Conservation (phyloP, 2,797 vertebrate genomes). For the Muscicapa comitata region DNA sequence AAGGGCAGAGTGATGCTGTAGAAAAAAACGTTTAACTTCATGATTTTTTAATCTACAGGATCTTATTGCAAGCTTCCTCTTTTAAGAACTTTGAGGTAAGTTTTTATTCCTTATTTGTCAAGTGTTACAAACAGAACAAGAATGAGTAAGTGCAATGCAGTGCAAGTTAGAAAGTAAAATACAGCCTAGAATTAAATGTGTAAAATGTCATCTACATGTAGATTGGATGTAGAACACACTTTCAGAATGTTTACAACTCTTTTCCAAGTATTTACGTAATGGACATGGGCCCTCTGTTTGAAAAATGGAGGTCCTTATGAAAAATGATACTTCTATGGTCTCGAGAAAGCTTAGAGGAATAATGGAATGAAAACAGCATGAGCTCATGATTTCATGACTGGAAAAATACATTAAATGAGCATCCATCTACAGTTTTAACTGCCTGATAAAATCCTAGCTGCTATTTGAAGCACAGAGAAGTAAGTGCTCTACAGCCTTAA, state of each 20-base stretch:
- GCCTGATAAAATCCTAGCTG: slow-evolving; percentile 40
- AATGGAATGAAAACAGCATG: slow-evolving; percentile 12
- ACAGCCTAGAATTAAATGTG: not conserved
- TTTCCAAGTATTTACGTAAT: not conserved
- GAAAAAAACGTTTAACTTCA: not conserved
- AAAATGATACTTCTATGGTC: not conserved
- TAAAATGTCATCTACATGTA: not conserved
- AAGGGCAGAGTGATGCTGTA: not conserved
- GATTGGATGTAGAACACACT: not conserved
- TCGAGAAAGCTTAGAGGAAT: not conserved
- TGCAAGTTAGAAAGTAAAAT: not conserved
- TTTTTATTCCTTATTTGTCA: slow-evolving; percentile 12
- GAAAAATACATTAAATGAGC: slow-evolving; percentile 54
- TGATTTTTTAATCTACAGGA: slow-evolving; percentile 66
- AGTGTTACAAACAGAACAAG: not conserved
- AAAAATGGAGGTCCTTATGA: not conserved
- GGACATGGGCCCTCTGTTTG: not conserved
- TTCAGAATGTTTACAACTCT: not conserved
- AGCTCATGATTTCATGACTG: slow-evolving; percentile 19
- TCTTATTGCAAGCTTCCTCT: slow-evolving; percentile 68
- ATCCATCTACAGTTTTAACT: slow-evolving; percentile 34
- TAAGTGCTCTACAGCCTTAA: slow-evolving; percentile 35
- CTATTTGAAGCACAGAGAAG: slow-evolving; percentile 38
- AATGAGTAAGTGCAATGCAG: not conserved
- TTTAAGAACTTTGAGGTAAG: slow-evolving; percentile 70